Evolutionary conservation across 2,113 vertebrate species (phyloP), one percentile per base, ranked within the genome.

Genomic region (Pachypanchax playfairii): DNA sequence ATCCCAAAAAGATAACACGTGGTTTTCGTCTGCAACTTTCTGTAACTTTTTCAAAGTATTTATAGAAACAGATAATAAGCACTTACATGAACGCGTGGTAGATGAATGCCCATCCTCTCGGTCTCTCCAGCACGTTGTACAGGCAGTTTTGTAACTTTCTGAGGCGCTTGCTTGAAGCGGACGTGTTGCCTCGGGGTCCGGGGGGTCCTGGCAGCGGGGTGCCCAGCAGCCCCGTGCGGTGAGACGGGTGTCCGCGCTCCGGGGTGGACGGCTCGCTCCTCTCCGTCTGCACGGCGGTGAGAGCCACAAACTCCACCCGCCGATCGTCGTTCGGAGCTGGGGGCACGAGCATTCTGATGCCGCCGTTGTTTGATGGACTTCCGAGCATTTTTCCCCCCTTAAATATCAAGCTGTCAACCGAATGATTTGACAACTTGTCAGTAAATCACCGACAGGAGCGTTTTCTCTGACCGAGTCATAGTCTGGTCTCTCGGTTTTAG

Each of bases 61-160:
- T n/a, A n/a, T n/a, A 20, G 26, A 13, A 31, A 52, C 17, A 47
- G n/a, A 64, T 12, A 50, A 14, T 2, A 26, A 38, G 6, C 14
- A 92, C 94, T 97, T 79, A 97, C 95, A 96, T 95, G 91, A 96
- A 97, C 8, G 88, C 94, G 58, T 97, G 95, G 80, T 96, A 97
- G 87, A 95, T 86, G 91, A 96, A 96, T 5, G 94, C 94, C 92
- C 94, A 96, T 82, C 94, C 94, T 72, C 94, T 85, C 17, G 95
- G 95, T 85, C 95, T 89, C 63, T 96, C 95, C 79, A 96, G 91
- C 80, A 97, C 93, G 88, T 97, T 96, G 92, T 96, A 97, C 68
- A 97, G 83, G 73, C 82, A 95, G 84, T 96, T 97, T 70, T 96
- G 95, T 38, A 96, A 88, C 77, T 93, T 93, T 75, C 94, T 88